Conservation (phyloP, 1,140 invertebrate genomes). For the Branchinecta lynchi region DNA sequence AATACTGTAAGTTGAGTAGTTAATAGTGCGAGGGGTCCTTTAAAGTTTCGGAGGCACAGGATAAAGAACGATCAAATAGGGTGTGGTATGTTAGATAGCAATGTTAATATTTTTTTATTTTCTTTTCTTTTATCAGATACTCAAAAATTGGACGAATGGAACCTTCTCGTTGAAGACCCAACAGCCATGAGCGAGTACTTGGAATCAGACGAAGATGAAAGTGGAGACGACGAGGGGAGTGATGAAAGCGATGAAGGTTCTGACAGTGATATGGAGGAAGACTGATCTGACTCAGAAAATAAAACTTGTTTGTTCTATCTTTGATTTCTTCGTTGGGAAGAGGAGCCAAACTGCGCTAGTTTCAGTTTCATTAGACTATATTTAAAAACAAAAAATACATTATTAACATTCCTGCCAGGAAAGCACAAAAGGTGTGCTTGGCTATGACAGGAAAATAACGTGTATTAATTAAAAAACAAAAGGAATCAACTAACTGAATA, state of each 20-base stretch:
- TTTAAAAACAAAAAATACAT: too few relatives aligned
- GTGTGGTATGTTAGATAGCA: neutral
- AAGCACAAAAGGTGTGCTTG: too few relatives aligned
- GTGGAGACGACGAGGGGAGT: neutral
- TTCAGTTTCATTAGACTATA: too few relatives aligned
- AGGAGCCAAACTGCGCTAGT: too few relatives aligned
- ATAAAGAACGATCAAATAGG: neutral
- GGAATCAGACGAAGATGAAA: neutral
- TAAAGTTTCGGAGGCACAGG: neutral
- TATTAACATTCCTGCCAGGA: too few relatives aligned
- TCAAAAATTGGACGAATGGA: neutral
- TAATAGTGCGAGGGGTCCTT: neutral
- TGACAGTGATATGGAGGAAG: slow-evolving; percentile 6
- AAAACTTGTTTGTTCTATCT: too few relatives aligned
- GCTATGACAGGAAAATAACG: too few relatives aligned
- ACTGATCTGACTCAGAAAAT: neutral
- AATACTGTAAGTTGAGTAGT: neutral
- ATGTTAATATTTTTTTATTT: neutral
- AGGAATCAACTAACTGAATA: too few relatives aligned
- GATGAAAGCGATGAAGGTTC: neutral
- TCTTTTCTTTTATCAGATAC: neutral
- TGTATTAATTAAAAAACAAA: too few relatives aligned
- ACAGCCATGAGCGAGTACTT: neutral
- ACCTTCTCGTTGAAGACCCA: neutral
- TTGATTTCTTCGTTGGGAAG: too few relatives aligned